These are phyloP conservation scores for Acromyrmex charruanus DNA, from an alignment of 1,140 invertebrate species.

Conservation along the genomic window DNA sequence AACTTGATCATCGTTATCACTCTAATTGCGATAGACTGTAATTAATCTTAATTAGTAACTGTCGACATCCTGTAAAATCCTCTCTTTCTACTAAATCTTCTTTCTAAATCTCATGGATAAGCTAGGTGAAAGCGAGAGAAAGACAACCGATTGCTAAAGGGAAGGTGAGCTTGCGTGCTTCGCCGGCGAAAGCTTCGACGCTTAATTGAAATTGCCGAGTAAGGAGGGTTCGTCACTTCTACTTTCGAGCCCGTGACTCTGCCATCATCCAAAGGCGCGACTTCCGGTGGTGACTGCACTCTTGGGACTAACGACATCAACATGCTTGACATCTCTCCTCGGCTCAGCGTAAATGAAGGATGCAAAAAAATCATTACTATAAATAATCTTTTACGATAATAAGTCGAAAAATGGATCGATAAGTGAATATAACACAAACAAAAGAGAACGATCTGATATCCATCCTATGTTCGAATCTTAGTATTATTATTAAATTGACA, in stretches of 20 bases:
- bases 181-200: constrained; percentile 63
- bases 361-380: background rate
- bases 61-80: constrained; percentile 17
- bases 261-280: background rate
- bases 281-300: constrained; percentile 27
- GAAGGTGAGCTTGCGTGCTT: constrained; percentile 66
- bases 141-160: constrained; percentile 24
- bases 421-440: no score
- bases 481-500: no score
- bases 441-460: no score
- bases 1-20: background rate
- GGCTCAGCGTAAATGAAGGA: background rate
- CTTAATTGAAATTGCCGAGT: constrained; percentile 75
- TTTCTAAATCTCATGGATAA: constrained; percentile 42
- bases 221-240: constrained; percentile 63
- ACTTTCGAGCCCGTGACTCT: constrained; percentile 40
- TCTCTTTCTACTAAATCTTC: no score
- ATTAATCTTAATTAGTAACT: constrained; percentile 43
- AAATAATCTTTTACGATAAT: background rate
- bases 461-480: no score
- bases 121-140: constrained; percentile 45
- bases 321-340: background rate
- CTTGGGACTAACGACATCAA: constrained; percentile 1
- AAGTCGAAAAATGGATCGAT: no score
- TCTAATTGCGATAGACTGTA: background rate